Evolutionary conservation across 2,888 invertebrate species (phyloP).

Genomic region (Drosophila eohydei): DNA sequence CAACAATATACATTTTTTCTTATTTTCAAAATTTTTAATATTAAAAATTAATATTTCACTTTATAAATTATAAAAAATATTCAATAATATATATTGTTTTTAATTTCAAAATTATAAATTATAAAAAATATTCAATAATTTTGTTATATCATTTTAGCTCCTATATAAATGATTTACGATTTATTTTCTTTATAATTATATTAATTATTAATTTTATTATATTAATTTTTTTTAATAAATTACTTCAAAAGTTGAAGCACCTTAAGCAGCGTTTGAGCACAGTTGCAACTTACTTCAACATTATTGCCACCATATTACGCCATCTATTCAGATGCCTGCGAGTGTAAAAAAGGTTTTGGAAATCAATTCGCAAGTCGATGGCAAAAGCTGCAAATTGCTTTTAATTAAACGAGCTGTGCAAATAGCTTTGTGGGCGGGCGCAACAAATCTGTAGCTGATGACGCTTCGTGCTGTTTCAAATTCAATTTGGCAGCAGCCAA

Average conservation of each 20-base stretch:
- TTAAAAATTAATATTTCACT: too few relatives aligned
- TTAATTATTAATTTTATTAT: too few relatives aligned
- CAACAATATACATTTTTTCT: too few relatives aligned
- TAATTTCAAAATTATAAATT: too few relatives aligned
- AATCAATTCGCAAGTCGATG: conserved; percentile 25
- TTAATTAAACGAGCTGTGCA: conserved; percentile 75
- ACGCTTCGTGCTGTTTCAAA: conserved; percentile 27
- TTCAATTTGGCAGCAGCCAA: conserved; percentile 46
- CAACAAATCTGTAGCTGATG: conserved; percentile 15
- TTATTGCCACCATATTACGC: neutral
- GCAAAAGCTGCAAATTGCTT: conserved; percentile 72
- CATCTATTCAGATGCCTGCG: neutral
- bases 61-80: too few relatives aligned
- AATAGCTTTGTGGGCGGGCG: conserved; percentile 26
- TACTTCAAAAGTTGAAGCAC: neutral
- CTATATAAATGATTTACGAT: too few relatives aligned
- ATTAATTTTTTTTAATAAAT: neutral
- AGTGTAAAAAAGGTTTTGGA: conserved; percentile 1
- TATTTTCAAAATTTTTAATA: too few relatives aligned
- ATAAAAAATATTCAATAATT: too few relatives aligned
- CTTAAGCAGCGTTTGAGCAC: neutral
- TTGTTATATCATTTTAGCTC: too few relatives aligned
- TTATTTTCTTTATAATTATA: too few relatives aligned
- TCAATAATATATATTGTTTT: too few relatives aligned
- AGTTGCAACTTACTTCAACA: neutral